These are phyloP conservation scores for Coleophora deauratella DNA, from an alignment of 2,888 invertebrate genomes.

Conservation along the genomic window DNA sequence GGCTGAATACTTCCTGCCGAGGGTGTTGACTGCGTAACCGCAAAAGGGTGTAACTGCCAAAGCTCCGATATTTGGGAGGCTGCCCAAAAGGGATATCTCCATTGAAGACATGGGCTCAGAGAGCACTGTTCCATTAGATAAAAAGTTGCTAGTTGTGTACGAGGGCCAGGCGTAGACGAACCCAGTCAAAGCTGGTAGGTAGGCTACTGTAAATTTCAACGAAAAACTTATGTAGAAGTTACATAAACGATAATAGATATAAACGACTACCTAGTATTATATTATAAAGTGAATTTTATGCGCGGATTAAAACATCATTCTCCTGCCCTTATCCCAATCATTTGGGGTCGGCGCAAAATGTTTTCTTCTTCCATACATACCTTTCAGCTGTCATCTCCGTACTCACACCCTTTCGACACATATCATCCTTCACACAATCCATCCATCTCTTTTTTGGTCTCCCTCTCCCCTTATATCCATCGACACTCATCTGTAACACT, in stretches of 20 bases:
- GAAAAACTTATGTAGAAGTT: slow-evolving; percentile 1
- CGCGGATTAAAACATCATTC: not conserved
- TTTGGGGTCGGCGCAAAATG: no score
- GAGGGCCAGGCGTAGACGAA: slow-evolving; percentile 59
- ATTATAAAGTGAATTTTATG: not conserved
- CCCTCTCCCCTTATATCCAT: no score
- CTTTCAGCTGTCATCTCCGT: no score
- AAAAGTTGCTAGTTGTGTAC: slow-evolving; percentile 44
- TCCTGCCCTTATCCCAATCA: no score
- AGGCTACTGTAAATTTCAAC: slow-evolving; percentile 37
- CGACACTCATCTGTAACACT: no score
- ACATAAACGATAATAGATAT: not conserved
- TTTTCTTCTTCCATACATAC: no score
- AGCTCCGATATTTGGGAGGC: slow-evolving; percentile 49
- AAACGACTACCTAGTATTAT: no score
- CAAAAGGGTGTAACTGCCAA: slow-evolving; percentile 49
- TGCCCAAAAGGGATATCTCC: slow-evolving; percentile 52
- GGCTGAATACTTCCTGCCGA: slow-evolving; percentile 54
- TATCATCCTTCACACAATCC: no score
- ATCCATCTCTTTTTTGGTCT: no score
- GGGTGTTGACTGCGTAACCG: slow-evolving; percentile 40
- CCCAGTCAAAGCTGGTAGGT: slow-evolving; percentile 45
- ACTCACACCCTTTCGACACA: no score
- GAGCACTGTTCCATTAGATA: slow-evolving; percentile 47
- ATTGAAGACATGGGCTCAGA: slow-evolving; percentile 39